Percentiles rank a stretch among this genome's conserved stretches.
phyloP scores from a whole-genome alignment of 2,797 vertebrate species.

The Poliocrania exsul region DNA sequence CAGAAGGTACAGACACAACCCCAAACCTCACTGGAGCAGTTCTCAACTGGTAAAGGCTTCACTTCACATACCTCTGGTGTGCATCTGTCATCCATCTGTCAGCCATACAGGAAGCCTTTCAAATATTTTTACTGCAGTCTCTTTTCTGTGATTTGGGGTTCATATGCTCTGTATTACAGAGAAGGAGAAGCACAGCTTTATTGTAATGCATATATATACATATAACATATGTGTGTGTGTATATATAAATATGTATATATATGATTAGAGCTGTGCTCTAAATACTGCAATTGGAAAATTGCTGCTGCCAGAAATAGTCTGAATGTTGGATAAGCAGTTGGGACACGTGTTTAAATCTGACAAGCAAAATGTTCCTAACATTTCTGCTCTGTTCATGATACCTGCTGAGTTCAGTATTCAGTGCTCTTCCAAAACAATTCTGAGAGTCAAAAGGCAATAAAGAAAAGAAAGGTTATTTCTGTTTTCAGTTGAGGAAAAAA shows the following conservation, averaged over 20 bases:
- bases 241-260: background rate
- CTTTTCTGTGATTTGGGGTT: background rate
- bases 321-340: background rate
- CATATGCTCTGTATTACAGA: background rate
- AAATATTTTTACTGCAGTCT: slow-evolving; percentile 14
- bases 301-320: background rate
- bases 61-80: slow-evolving; percentile 27
- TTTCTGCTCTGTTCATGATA: background rate
- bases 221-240: background rate
- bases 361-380: background rate
- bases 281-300: background rate
- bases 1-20: background rate
- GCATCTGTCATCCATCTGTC: slow-evolving; percentile 28
- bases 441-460: background rate
- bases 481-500: background rate
- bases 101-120: background rate
- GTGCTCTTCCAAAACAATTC: background rate
- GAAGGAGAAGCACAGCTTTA: slow-evolving; percentile 1
- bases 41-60: background rate
- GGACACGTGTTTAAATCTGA: background rate
- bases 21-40: background rate
- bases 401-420: background rate
- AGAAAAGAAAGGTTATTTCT: background rate
- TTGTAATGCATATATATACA: background rate
- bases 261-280: background rate